Conservation (phyloP, 2,888 invertebrate species). For the Ferdinandea cuprea region DNA sequence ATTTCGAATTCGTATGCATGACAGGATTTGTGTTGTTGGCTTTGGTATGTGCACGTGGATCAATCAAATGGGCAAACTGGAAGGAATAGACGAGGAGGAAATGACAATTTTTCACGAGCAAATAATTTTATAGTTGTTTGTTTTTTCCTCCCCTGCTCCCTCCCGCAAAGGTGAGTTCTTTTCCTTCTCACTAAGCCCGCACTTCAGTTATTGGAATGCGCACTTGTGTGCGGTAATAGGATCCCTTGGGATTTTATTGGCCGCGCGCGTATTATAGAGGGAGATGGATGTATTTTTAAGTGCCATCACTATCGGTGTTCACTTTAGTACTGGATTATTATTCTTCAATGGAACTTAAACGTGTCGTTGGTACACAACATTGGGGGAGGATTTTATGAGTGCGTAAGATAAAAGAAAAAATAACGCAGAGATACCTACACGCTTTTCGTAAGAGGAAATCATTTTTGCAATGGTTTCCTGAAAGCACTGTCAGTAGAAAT, state of each 20-base stretch:
- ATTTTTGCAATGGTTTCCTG: neutral
- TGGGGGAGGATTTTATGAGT: slow-evolving; percentile 50
- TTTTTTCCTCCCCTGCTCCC: no score
- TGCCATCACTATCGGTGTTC: slow-evolving; percentile 63
- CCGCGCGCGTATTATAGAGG: slow-evolving; percentile 1
- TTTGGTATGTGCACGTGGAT: slow-evolving; percentile 20
- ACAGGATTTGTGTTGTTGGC: slow-evolving; percentile 19
- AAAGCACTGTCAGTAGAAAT: neutral
- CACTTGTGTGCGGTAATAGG: slow-evolving; percentile 38
- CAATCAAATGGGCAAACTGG: slow-evolving; percentile 42
- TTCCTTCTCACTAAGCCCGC: slow-evolving; percentile 18
- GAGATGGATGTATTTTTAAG: slow-evolving; percentile 34
- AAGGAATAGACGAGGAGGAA: slow-evolving; percentile 37
- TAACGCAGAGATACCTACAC: slow-evolving; percentile 7
- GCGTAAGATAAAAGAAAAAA: slow-evolving; percentile 30
- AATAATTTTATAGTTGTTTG: slow-evolving; percentile 72
- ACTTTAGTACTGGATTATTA: slow-evolving; percentile 70
- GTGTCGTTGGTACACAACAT: slow-evolving; percentile 40
- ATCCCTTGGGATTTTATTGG: slow-evolving; percentile 51
- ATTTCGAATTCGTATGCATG: slow-evolving; percentile 42
- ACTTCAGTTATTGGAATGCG: slow-evolving; percentile 4
- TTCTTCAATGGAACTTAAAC: slow-evolving; percentile 53
- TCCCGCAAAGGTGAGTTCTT: slow-evolving; percentile 55
- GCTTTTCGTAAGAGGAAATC: slow-evolving; percentile 2
- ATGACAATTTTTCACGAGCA: slow-evolving; percentile 71